Conservation (phyloP, 2,113 vertebrate genomes). For the Cottus gobio region DNA sequence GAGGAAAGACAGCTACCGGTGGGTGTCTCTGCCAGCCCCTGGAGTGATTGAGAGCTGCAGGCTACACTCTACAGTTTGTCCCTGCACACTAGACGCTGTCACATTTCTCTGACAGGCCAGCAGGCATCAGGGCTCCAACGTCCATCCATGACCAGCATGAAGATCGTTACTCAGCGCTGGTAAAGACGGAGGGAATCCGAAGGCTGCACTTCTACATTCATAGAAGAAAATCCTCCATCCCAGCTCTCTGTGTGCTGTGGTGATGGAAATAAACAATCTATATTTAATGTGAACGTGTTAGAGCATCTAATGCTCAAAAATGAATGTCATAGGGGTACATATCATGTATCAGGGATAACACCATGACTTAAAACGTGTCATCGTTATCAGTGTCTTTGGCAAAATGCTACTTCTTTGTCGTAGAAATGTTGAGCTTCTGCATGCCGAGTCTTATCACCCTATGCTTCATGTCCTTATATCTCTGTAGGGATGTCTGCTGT, state of each 20-base stretch:
- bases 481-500: conserved; percentile 36
- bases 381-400: background rate
- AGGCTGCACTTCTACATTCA: conserved; percentile 12
- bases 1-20: conserved; percentile 58
- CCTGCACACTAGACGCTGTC: conserved; percentile 68
- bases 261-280: conserved; percentile 27
- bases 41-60: conserved; percentile 72
- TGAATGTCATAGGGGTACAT: background rate
- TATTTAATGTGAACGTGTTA: conserved; percentile 7
- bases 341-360: conserved; percentile 6
- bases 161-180: conserved; percentile 66
- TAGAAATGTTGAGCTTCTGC: conserved; percentile 27
- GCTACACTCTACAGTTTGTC: conserved; percentile 66
- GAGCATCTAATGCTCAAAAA: conserved; percentile 1
- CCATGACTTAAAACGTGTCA: conserved; percentile 26
- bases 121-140: conserved; percentile 61
- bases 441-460: conserved; percentile 24
- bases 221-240: conserved; percentile 30
- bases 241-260: background rate
- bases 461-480: conserved; percentile 35
- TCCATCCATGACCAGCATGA: conserved; percentile 66
- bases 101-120: conserved; percentile 80
- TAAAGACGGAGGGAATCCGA: conserved; percentile 38
- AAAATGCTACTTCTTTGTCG: conserved; percentile 20
- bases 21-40: conserved; percentile 64